Conservation (phyloP, 1,140 invertebrate species). For the Euura lappo region DNA sequence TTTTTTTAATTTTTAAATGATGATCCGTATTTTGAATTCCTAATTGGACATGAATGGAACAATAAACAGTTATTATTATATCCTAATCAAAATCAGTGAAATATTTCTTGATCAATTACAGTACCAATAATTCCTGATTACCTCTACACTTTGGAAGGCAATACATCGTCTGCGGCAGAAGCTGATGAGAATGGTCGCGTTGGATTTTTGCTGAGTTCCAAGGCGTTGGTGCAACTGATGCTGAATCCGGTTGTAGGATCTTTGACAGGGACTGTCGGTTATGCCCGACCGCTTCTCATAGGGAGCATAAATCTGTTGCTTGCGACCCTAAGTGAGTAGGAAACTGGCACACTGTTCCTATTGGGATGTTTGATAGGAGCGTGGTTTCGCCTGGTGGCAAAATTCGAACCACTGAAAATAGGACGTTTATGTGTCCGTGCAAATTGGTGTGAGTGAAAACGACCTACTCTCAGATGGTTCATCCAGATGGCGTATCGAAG, state of each 20-base stretch:
- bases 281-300: conserved; percentile 80
- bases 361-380: too few relatives aligned
- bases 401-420: too few relatives aligned
- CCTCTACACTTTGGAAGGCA: conserved; percentile 66
- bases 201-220: conserved; percentile 83
- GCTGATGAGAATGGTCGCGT: conserved; percentile 76
- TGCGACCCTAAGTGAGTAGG: conserved; percentile 77
- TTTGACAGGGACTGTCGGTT: conserved; percentile 73
- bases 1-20: too few relatives aligned
- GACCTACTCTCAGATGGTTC: too few relatives aligned
- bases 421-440: too few relatives aligned
- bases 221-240: conserved; percentile 85
- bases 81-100: conserved; percentile 8
- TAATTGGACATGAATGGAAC: too few relatives aligned
- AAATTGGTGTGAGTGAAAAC: too few relatives aligned
- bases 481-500: too few relatives aligned
- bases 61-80: too few relatives aligned
- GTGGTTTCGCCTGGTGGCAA: too few relatives aligned
- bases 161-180: conserved; percentile 52
- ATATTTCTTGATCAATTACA: conserved; percentile 53
- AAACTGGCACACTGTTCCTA: background rate
- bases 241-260: conserved; percentile 83
- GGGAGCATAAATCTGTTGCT: conserved; percentile 83
- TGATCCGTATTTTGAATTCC: too few relatives aligned
- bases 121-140: conserved; percentile 89